phyloP scores from a whole-genome alignment of 2,113 vertebrate species.

The Marmota flaviventris region DNA sequence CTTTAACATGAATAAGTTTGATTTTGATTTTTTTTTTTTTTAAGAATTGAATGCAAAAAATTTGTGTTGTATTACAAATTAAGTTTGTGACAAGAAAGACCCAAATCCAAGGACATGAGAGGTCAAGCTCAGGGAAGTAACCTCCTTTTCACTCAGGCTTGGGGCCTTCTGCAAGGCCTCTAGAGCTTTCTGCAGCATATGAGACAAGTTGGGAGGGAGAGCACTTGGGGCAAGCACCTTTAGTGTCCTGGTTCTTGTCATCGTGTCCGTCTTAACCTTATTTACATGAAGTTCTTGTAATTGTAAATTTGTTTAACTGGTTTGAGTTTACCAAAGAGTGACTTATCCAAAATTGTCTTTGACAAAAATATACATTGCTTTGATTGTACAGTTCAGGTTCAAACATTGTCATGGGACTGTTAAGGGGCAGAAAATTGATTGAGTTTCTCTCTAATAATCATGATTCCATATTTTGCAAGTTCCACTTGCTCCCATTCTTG shows the following conservation, averaged over 20 bases:
- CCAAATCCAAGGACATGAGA: constrained; percentile 81
- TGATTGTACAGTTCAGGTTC: constrained; percentile 91
- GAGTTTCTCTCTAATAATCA: constrained; percentile 55
- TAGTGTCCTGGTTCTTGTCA: constrained; percentile 84
- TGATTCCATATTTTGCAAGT: constrained; percentile 68
- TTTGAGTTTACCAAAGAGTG: constrained; percentile 93
- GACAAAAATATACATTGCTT: constrained; percentile 87
- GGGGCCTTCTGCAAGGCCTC: constrained; percentile 76
- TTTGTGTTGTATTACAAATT: constrained; percentile 80
- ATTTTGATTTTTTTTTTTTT: constrained; percentile 76
- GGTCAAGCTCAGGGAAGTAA: constrained; percentile 83
- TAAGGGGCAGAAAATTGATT: constrained; percentile 83
- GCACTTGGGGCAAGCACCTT: constrained; percentile 68
- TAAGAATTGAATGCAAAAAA: constrained; percentile 83
- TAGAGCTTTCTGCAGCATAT: constrained; percentile 60
- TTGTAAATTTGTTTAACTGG: constrained; percentile 87
- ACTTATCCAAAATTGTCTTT: constrained; percentile 92
- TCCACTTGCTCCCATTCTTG: constrained; percentile 73
- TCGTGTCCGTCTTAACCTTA: constrained; percentile 84
- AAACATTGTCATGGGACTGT: constrained; percentile 85
- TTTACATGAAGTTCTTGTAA: constrained; percentile 83
- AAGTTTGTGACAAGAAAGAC: constrained; percentile 83
- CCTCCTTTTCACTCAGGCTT: constrained; percentile 77
- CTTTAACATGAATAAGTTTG: constrained; percentile 77
- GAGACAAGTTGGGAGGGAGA: constrained; percentile 76